Evolutionary conservation across 1,140 invertebrate genomes (phyloP).

Genomic region (Drosophila yakuba): DNA sequence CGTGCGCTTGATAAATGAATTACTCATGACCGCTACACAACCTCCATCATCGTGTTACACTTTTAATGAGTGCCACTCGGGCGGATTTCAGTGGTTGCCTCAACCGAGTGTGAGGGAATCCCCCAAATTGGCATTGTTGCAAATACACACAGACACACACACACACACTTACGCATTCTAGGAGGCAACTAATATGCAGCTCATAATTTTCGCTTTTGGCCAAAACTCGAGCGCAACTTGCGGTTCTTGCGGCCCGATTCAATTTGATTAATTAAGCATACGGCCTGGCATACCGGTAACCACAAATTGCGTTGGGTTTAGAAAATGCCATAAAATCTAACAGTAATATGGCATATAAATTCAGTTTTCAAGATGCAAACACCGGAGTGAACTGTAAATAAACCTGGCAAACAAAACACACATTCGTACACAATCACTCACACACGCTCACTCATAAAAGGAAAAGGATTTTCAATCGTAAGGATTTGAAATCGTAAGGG

Average conservation of each 20-base stretch:
- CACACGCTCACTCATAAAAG: conserved; percentile 12
- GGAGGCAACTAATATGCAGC: conserved; percentile 49
- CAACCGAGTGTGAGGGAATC: neutral
- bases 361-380: conserved; percentile 34
- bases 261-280: conserved; percentile 64
- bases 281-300: conserved; percentile 17
- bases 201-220: conserved; percentile 41
- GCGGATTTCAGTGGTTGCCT: conserved; percentile 53
- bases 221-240: conserved; percentile 44
- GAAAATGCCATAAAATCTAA: conserved; percentile 11
- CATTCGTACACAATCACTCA: conserved; percentile 19
- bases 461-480: conserved; percentile 23
- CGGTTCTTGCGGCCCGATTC: conserved; percentile 54
- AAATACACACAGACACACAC: neutral
- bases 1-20: conserved; percentile 71
- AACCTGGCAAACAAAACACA: conserved; percentile 40
- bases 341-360: conserved; percentile 17
- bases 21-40: conserved; percentile 59
- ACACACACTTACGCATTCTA: too few relatives aligned
- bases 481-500: neutral
- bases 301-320: conserved; percentile 13
- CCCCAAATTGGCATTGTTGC: conserved; percentile 49
- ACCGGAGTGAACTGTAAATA: conserved; percentile 36
- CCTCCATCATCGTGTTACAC: conserved; percentile 59
- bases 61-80: conserved; percentile 75